phyloP scores from a whole-genome alignment of 2,888 invertebrate genomes.

The Patella ulyssiponensis region DNA sequence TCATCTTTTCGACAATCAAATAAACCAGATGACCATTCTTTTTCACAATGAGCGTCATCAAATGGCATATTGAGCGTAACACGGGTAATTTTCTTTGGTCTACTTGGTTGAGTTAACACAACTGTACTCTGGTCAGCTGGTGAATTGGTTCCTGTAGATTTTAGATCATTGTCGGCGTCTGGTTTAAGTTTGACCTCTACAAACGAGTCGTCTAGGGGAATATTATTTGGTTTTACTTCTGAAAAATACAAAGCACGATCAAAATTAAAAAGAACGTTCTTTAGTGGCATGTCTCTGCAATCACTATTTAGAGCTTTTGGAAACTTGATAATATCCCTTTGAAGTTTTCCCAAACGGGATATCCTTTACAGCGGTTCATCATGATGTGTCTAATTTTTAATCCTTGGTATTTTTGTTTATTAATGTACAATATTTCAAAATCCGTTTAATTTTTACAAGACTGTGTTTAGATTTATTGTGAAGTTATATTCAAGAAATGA shows the following conservation, averaged over 20 bases:
- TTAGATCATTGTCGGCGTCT: neutral
- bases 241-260: neutral
- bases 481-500: too few species aligned
- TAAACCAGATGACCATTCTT: conserved; percentile 54
- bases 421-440: too few species aligned
- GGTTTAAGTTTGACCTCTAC: conserved; percentile 7
- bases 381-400: too few species aligned
- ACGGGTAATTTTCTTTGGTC: conserved; percentile 28
- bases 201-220: neutral
- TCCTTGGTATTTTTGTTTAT: too few species aligned
- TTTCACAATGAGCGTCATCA: conserved; percentile 61
- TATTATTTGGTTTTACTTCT: neutral
- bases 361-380: too few species aligned
- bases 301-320: too few species aligned
- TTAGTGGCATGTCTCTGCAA: too few species aligned
- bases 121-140: neutral
- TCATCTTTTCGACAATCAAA: conserved; percentile 45
- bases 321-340: too few species aligned
- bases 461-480: too few species aligned
- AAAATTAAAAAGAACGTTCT: too few species aligned
- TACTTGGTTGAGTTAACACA: neutral
- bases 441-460: too few species aligned
- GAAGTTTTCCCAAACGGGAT: too few species aligned
- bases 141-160: neutral
- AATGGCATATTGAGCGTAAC: conserved; percentile 48